These are phyloP conservation scores for Stenichneumon culpator DNA, from an alignment of 2,888 invertebrate genomes.

Conservation along the genomic window DNA sequence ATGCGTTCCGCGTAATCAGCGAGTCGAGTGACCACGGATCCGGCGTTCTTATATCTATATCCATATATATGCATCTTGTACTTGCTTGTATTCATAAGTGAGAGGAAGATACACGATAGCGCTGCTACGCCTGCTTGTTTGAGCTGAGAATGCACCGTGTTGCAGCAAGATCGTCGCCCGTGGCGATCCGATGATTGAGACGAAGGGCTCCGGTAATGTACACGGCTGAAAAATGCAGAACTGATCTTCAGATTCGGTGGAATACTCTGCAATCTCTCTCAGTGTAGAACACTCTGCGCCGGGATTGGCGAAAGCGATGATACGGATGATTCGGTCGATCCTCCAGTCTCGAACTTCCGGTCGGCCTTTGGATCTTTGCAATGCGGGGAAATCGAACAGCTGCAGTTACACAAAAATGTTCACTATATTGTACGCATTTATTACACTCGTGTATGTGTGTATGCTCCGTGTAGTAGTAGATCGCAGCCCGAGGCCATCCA, in stretches of 20 bases:
- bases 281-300: not conserved
- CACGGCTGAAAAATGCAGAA: not conserved
- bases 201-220: not conserved
- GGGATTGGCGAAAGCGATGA: not conserved
- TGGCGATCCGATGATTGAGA: not conserved
- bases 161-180: not conserved
- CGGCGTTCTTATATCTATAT: constrained; percentile 41
- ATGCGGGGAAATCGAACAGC: not conserved
- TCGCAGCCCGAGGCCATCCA: no score
- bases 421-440: no score
- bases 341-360: not conserved
- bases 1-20: constrained; percentile 71
- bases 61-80: not conserved
- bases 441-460: no score
- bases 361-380: not conserved
- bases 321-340: constrained; percentile 6
- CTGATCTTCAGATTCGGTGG: not conserved
- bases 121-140: not conserved
- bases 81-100: constrained; percentile 18
- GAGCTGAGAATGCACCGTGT: not conserved
- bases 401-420: not conserved
- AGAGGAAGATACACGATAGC: constrained; percentile 5
- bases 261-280: not conserved
- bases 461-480: not conserved
- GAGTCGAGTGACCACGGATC: constrained; percentile 40